Evolutionary conservation across 2,113 vertebrate genomes (phyloP), one percentile per base, ranked within the genome.

Genomic region (Heptranchias perlo): DNA sequence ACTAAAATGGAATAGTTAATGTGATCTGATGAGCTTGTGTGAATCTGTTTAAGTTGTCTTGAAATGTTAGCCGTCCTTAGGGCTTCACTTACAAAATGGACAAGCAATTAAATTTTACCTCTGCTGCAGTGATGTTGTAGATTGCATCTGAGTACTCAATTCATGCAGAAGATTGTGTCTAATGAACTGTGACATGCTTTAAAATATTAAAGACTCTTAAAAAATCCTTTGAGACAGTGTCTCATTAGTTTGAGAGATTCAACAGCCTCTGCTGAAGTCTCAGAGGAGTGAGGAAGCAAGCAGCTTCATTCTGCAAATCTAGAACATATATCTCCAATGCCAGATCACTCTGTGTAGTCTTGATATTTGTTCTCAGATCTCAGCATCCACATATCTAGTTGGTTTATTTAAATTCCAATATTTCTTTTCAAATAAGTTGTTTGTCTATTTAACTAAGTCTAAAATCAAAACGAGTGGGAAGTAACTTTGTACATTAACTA

Each of bases 181-280:
- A 96, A 96, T 95, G 96, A 96, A 96, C 92, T 89, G 92, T 86
- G 95, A 96, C 95, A 95, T 87, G 76, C 82, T 96, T 96, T 92
- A 96, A 96, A 96, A 96, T 96, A 96, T 95, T 96, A 78, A 96
- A 96, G 94, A 96, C 35, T 73, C 82, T 67, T 93, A 52, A 82
- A 94, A 89, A 96, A 87, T 95, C 96, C 62, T 96, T 89, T 67
- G 96, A 78, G 96, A 94, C 96, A 11, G 21, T 87, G 91, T 89
- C 95, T 96, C 92, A 96, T 96, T 96, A 96, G 95, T 96, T 89
- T 96, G 96, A 96, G 96, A 96, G 95, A 96, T 96, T 82, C 84
- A 95, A 82, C 89, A 64, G 73, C 69, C 47, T 96, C 96, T 84
- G n/a, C 23, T 73, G 54, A 96, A 67, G 73, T 96, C 96, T 96